A percentile compares a stretch with the other conserved stretches of the same genome.
phyloP scores from a whole-genome alignment of 2,888 invertebrate species.

The Rhingia rostrata region DNA sequence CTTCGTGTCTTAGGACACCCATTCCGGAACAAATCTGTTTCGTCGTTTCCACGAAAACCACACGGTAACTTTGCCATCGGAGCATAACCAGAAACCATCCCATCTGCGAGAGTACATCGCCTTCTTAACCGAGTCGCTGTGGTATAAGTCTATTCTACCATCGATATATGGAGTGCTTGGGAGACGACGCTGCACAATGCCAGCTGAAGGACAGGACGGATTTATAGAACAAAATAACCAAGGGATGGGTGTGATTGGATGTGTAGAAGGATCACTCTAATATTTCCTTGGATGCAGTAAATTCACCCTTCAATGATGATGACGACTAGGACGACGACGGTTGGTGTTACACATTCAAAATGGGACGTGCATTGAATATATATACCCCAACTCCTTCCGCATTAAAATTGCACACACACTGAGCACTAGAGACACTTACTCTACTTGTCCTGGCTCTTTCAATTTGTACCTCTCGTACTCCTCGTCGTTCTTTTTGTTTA shows the following conservation, averaged over 20 bases:
- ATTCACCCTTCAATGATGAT: slow-evolving; percentile 65
- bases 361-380: slow-evolving; percentile 67
- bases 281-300: slow-evolving; percentile 71
- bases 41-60: slow-evolving; percentile 56
- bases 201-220: slow-evolving; percentile 57
- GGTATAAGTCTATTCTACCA: slow-evolving; percentile 9
- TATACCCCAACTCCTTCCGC: slow-evolving; percentile 56
- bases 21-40: slow-evolving; percentile 68
- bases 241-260: neutral
- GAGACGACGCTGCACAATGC: slow-evolving; percentile 42
- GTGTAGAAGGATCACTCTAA: slow-evolving; percentile 48
- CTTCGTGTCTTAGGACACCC: slow-evolving; percentile 22
- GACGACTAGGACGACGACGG: slow-evolving; percentile 16
- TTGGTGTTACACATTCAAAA: slow-evolving; percentile 52
- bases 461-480: slow-evolving; percentile 59
- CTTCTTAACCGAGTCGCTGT: neutral
- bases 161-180: slow-evolving; percentile 31
- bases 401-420: slow-evolving; percentile 57
- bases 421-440: slow-evolving; percentile 52
- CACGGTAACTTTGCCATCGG: slow-evolving; percentile 64
- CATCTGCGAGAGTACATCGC: slow-evolving; percentile 37
- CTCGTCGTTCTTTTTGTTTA: slow-evolving; percentile 49
- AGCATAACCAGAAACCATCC: slow-evolving; percentile 60
- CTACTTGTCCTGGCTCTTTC: slow-evolving; percentile 64
- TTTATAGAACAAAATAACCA: slow-evolving; percentile 54